phyloP scores from a whole-genome alignment of 2,113 vertebrate species.

The Aldabrachelys gigantea region DNA sequence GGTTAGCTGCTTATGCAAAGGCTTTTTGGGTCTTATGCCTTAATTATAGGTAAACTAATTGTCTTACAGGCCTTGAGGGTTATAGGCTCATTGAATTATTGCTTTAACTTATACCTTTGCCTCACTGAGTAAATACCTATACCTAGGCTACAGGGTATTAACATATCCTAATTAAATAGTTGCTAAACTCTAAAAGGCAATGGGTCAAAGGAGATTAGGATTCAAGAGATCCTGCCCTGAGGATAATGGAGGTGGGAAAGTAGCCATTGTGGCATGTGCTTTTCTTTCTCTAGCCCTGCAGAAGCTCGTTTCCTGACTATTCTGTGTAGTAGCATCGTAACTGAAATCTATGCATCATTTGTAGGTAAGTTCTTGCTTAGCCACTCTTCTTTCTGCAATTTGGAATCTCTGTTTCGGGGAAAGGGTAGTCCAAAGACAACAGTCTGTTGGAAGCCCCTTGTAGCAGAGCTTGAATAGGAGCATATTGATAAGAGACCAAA shows the following conservation, averaged over 20 bases:
- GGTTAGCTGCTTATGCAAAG: not conserved
- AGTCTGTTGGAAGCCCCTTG: not conserved
- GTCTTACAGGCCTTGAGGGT: not conserved
- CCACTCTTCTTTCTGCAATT: not conserved
- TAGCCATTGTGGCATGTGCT: not conserved
- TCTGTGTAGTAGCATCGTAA: not conserved
- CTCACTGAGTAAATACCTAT: not conserved
- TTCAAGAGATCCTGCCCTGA: not conserved
- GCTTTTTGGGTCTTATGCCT: not conserved
- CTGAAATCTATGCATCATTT: not conserved
- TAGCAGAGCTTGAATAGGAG: not conserved
- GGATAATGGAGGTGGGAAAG: not conserved
- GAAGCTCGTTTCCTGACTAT: not conserved
- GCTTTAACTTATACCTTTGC: not conserved
- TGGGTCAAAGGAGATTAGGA: not conserved
- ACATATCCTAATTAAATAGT: not conserved
- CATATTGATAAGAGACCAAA: not conserved
- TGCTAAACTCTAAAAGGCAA: not conserved
- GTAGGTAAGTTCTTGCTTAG: rapidly evolving
- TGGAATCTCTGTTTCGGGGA: not conserved
- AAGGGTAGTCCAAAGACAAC: rapidly evolving
- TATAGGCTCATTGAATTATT: not conserved
- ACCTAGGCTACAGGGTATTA: not conserved
- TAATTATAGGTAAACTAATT: not conserved
- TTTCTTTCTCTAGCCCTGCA: not conserved